Evolutionary conservation across 2,888 invertebrate genomes (phyloP).

Genomic region (Hydrotaea cyrtoneurina): DNA sequence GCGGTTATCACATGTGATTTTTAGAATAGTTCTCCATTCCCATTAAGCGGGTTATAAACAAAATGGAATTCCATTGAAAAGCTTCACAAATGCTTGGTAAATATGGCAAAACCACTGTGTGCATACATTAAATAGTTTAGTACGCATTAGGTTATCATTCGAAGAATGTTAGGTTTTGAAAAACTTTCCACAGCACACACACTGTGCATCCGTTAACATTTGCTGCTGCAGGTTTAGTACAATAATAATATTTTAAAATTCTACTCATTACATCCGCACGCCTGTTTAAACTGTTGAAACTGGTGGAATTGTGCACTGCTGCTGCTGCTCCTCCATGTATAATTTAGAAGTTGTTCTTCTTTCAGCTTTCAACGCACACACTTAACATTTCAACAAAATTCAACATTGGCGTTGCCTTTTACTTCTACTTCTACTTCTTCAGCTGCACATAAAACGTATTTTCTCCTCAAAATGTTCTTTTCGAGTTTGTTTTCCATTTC

Average conservation of each 20-base stretch:
- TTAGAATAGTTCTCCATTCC: too few species aligned
- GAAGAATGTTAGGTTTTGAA: too few species aligned
- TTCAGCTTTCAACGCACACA: background rate
- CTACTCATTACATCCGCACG: background rate
- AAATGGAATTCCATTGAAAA: too few species aligned
- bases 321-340: background rate
- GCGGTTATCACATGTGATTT: too few species aligned
- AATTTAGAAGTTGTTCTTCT: slow-evolving; percentile 2
- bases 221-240: background rate
- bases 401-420: background rate
- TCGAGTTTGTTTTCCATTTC: slow-evolving; percentile 11
- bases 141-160: too few species aligned
- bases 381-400: slow-evolving; percentile 22
- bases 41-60: too few species aligned
- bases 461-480: background rate
- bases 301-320: background rate
- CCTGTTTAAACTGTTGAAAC: background rate
- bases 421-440: too few species aligned
- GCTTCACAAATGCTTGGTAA: too few species aligned
- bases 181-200: background rate
- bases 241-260: slow-evolving; percentile 2
- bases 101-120: too few species aligned
- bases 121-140: too few species aligned
- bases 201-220: background rate
- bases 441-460: too few species aligned